phyloP scores from a whole-genome alignment of 2,888 invertebrate species.

The Drosophila algonquin region DNA sequence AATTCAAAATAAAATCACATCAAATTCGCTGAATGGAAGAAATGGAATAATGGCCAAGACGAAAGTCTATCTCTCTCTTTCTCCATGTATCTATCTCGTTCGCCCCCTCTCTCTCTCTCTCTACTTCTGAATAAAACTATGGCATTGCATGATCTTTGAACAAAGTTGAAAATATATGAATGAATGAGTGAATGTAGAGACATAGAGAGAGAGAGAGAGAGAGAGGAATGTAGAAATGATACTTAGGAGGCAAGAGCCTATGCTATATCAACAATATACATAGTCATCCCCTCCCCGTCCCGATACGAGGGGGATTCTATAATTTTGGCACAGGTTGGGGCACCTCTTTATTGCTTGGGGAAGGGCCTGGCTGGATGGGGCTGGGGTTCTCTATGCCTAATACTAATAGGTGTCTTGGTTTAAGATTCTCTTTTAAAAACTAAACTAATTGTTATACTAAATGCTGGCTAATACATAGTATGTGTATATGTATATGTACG shows the following conservation, averaged over 20 bases:
- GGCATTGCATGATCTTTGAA: conserved; percentile 1
- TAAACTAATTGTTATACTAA: conserved; percentile 7
- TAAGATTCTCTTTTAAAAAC: conserved; percentile 34
- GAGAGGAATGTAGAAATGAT: background rate
- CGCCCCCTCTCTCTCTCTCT: conserved; percentile 9
- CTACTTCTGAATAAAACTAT: conserved; percentile 14
- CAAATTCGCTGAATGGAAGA: conserved; percentile 48
- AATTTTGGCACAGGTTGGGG: conserved; percentile 69
- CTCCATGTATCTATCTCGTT: background rate
- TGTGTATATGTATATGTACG: conserved; percentile 9
- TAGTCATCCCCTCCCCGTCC: background rate
- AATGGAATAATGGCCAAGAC: conserved; percentile 36
- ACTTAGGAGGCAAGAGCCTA: conserved; percentile 4
- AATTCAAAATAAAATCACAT: conserved; percentile 51
- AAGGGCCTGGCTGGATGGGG: conserved; percentile 13
- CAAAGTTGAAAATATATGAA: background rate
- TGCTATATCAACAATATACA: conserved; percentile 32
- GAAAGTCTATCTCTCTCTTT: conserved; percentile 17
- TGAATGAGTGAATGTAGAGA: background rate
- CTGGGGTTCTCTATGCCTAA: conserved; percentile 39
- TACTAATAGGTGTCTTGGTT: conserved; percentile 68
- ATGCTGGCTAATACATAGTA: conserved; percentile 21
- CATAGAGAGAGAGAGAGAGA: background rate
- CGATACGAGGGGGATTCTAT: conserved; percentile 11
- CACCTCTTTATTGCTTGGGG: conserved; percentile 37